Base-by-base conservation (phyloP, 30 jellyfish, hydroid and myxozoan genomes). In the Phacellophora camtschatica region DNA sequence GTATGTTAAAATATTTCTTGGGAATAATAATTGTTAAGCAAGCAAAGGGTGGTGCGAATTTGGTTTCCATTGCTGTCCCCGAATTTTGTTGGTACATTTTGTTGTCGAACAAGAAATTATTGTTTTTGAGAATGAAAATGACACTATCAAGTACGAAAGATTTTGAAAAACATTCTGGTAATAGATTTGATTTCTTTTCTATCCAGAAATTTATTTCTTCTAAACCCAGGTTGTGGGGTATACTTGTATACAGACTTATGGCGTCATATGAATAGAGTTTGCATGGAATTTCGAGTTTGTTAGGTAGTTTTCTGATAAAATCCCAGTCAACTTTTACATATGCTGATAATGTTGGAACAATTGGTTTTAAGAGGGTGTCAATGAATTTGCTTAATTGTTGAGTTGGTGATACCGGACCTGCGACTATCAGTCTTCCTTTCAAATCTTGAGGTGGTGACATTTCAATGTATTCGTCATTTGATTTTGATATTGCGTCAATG, bases 21-120 rank as follows among this genome's bases (percentile, higher is more conserved):
- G 83, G 83, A 27, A 24, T 39, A 16, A 35, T 43, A 4, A 41
- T 37, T 4, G 79, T 65, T 65, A 34, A 30, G 20, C 79, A 65
- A 9, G 79, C 79, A 65, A 5, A 33, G 2, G 79, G 61, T 32
- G 79, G 79, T 34, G 79, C 59, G 36, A 65, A 65, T 37, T 65
- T 65, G 8, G 59, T 65, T 9, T 61, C 79, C 79, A 65, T 65
- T 23, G 79, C 63, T 4, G 79, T 65, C 12, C 79, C 79, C 23
- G 50, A 25, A 9, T 22, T 33, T 62, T 62, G 79, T 34, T 12
- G 11, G 27, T 15, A 65, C 63, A 65, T 9, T 65, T 23, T 65
- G 34, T 65, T 31, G 79, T 65, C 24, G 8, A 65, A 65, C 29
- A 32, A n/a, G 37, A 30, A 65, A 33, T 32, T 65, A 37, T 65